phyloP scores from a whole-genome alignment of 2,797 vertebrate genomes.

The Hozukius guyotensis region DNA sequence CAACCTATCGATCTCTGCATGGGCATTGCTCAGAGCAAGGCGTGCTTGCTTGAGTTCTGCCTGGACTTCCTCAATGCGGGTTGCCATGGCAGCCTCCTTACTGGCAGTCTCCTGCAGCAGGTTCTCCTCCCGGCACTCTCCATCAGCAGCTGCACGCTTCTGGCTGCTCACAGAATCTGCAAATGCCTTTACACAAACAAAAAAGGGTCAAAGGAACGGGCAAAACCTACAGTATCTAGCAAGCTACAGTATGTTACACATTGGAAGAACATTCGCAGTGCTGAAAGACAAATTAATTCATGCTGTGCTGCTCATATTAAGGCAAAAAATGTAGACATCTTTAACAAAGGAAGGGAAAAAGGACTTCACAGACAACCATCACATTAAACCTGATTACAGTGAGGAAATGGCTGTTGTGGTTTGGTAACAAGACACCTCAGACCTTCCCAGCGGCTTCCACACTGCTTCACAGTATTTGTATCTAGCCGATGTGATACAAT shows the following conservation, averaged over 20 bases:
- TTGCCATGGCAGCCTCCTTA: conserved; percentile 88
- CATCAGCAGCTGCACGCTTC: conserved; percentile 87
- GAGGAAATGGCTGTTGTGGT: not conserved
- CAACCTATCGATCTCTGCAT: conserved; percentile 85
- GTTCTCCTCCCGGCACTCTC: conserved; percentile 87
- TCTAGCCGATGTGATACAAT: not conserved
- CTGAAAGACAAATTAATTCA: not conserved
- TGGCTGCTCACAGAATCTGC: conserved; percentile 86
- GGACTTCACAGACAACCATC: not conserved
- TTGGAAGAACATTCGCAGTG: not conserved
- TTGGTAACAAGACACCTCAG: conserved; percentile 13
- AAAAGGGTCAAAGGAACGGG: not conserved
- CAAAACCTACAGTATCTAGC: not conserved
- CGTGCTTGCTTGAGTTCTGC: conserved; percentile 84
- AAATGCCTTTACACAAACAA: conserved; percentile 80
- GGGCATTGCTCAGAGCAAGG: conserved; percentile 79
- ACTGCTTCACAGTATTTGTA: not conserved
- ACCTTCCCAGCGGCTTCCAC: not conserved
- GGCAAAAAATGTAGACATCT: not conserved
- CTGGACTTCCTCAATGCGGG: conserved; percentile 86
- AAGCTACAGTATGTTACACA: not conserved
- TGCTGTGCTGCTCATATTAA: not conserved
- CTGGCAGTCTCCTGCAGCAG: conserved; percentile 86
- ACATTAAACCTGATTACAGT: conserved; percentile 6
- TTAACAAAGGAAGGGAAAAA: conserved; percentile 2